Evolutionary conservation across 2,888 invertebrate species (phyloP).

Genomic region (Drepana falcataria): DNA sequence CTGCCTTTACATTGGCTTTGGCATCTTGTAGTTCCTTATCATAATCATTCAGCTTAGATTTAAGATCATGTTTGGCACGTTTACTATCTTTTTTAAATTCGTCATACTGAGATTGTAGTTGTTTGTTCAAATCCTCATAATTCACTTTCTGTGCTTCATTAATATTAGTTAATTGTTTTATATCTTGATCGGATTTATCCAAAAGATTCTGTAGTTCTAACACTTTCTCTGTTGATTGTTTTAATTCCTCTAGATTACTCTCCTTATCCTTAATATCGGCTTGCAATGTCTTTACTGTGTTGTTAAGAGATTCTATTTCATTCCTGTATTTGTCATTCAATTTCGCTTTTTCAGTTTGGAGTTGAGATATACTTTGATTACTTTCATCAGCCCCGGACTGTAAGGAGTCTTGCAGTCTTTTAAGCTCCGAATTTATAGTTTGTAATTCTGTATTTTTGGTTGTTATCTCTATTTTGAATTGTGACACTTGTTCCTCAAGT

Average conservation of each 20-base stretch:
- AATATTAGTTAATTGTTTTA: conserved; percentile 62
- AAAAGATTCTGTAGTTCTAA: conserved; percentile 58
- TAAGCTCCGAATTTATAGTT: conserved; percentile 48
- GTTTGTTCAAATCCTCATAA: conserved; percentile 69
- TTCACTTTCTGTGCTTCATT: conserved; percentile 71
- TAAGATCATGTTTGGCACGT: conserved; percentile 71
- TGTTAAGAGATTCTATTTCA: conserved; percentile 61
- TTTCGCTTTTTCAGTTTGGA: conserved; percentile 55
- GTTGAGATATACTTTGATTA: conserved; percentile 43
- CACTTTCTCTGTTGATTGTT: conserved; percentile 56
- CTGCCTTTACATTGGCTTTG: conserved; percentile 54
- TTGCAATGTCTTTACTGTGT: conserved; percentile 47
- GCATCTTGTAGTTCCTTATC: conserved; percentile 59
- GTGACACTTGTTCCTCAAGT: conserved; percentile 46
- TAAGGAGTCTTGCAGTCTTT: conserved; percentile 44
- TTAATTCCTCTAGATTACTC: conserved; percentile 50
- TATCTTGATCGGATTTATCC: conserved; percentile 64
- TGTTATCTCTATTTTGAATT: conserved; percentile 42
- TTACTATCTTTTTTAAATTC: conserved; percentile 70
- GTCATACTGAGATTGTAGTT: conserved; percentile 60
- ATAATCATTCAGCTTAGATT: conserved; percentile 77
- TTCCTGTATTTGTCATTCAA: conserved; percentile 50
- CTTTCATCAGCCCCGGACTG: conserved; percentile 49
- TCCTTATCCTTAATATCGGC: conserved; percentile 48
- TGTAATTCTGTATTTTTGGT: conserved; percentile 41